These are phyloP conservation scores for Thunnus maccoyii DNA, from an alignment of 2,113 vertebrate genomes.

Conservation along the genomic window DNA sequence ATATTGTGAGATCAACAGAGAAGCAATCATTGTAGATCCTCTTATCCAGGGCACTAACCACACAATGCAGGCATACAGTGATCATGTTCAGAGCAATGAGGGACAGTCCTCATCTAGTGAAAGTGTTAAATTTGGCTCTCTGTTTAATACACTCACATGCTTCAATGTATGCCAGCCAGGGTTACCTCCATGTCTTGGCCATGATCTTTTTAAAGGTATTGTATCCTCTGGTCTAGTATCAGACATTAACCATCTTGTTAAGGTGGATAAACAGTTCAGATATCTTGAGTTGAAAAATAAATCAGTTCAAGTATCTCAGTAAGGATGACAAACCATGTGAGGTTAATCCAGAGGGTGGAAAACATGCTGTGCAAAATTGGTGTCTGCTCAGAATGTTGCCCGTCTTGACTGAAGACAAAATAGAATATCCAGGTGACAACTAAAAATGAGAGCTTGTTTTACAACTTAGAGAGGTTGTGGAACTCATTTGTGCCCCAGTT, in stretches of 20 bases:
- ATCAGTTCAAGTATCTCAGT: constrained; percentile 5
- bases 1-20: not conserved
- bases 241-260: not conserved
- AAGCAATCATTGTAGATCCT: no score
- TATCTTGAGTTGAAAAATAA: constrained; percentile 9
- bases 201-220: constrained; percentile 3
- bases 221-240: not conserved
- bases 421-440: not conserved
- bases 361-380: constrained; percentile 41
- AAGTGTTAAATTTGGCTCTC: not conserved
- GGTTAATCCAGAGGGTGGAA: not conserved
- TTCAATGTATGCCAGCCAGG: constrained; percentile 16
- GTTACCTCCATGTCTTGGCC: constrained; percentile 12
- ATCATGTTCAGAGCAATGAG: not conserved
- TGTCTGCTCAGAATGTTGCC: constrained; percentile 23
- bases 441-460: constrained; percentile 14
- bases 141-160: not conserved
- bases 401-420: constrained; percentile 17
- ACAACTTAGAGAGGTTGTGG: constrained; percentile 2
- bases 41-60: not conserved
- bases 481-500: not conserved
- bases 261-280: not conserved
- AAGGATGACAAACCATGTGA: not conserved
- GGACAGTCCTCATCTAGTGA: not conserved
- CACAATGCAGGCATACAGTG: not conserved